Conservation (phyloP, 64 coral and sea anemone species). For the Catalaphyllia jardinei region DNA sequence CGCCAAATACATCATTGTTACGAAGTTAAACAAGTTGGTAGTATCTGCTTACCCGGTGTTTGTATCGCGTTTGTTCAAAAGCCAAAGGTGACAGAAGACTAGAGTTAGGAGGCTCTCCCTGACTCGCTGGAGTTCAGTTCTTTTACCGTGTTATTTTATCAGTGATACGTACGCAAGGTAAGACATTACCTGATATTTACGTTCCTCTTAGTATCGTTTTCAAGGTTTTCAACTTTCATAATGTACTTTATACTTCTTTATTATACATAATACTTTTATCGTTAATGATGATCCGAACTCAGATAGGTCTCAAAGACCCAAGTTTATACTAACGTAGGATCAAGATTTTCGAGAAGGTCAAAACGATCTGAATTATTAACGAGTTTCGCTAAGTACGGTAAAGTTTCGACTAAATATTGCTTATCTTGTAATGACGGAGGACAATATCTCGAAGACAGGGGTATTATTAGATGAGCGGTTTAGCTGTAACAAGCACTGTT, state of each 20-base stretch:
- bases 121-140: neutral
- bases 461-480: neutral
- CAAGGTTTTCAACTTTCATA: neutral
- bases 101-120: neutral
- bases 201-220: neutral
- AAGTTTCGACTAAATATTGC: slow-evolving; percentile 8
- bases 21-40: slow-evolving; percentile 11
- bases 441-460: neutral
- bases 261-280: neutral
- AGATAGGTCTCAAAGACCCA: neutral
- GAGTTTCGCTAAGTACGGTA: neutral
- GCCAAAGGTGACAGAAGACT: neutral
- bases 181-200: neutral
- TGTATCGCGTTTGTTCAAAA: neutral
- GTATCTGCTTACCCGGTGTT: neutral
- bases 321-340: neutral
- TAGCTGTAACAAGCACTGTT: neutral
- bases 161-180: neutral
- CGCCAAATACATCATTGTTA: neutral
- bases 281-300: neutral
- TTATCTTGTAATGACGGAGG: neutral
- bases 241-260: neutral
- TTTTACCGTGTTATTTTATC: too few species aligned
- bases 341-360: neutral
- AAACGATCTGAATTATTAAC: slow-evolving; percentile 33